Conservation (phyloP, 2,888 invertebrate genomes). For the Caenorhabditis uteleia region DNA sequence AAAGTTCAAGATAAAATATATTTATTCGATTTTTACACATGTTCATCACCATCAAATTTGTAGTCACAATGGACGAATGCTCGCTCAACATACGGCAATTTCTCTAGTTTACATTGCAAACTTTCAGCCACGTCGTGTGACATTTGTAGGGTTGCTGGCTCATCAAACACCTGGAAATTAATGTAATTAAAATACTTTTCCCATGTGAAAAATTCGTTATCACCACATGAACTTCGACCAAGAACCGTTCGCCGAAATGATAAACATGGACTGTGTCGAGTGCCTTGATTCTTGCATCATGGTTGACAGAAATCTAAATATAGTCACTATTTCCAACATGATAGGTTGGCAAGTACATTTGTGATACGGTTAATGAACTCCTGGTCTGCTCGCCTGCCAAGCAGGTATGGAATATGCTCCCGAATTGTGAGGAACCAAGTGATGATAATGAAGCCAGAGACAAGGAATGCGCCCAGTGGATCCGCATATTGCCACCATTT, state of each 20-base stretch:
- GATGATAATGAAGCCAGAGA: constrained; percentile 54
- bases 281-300: constrained; percentile 52
- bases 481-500: constrained; percentile 71
- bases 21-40: constrained; percentile 21
- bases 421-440: constrained; percentile 54
- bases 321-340: not conserved
- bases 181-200: not conserved
- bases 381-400: constrained; percentile 50
- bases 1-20: too few relatives aligned
- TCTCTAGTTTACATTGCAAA: constrained; percentile 71
- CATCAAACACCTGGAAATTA: constrained; percentile 63
- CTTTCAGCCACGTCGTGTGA: constrained; percentile 71
- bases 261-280: constrained; percentile 72
- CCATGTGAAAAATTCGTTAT: not conserved
- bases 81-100: constrained; percentile 59
- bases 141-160: constrained; percentile 70
- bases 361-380: constrained; percentile 56
- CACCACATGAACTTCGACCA: constrained; percentile 69
- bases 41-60: constrained; percentile 59
- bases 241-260: constrained; percentile 72
- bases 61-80: constrained; percentile 64
- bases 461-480: constrained; percentile 72
- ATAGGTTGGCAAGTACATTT: constrained; percentile 21
- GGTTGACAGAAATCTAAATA: constrained; percentile 49
- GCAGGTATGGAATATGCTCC: constrained; percentile 57